Conservation (phyloP, 2,888 invertebrate species). For the Eremobia ochroleuca region DNA sequence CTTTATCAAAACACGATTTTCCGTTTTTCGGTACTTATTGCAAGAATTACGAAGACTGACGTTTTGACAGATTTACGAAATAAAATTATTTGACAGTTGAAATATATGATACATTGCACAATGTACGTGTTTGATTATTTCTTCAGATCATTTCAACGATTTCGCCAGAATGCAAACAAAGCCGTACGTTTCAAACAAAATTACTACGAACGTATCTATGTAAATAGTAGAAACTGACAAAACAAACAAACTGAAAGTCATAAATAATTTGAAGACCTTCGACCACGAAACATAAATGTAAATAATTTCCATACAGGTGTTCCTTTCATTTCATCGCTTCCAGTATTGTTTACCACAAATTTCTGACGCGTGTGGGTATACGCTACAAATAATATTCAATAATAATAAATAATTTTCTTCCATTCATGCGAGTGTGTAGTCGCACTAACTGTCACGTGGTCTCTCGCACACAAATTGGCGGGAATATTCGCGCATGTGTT, state of each 20-base stretch:
- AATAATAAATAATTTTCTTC: constrained; percentile 47
- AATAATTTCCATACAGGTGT: constrained; percentile 48
- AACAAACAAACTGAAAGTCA: constrained; percentile 31
- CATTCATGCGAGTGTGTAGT: constrained; percentile 73
- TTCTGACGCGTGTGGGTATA: no score
- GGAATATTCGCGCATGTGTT: constrained; percentile 66
- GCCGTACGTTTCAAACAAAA: constrained; percentile 19
- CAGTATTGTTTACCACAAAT: constrained; percentile 43
- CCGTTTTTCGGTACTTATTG: no score
- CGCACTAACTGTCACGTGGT: constrained; percentile 71
- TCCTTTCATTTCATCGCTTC: constrained; percentile 35
- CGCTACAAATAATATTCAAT: constrained; percentile 31
- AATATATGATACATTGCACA: background rate
- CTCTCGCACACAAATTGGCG: constrained; percentile 77
- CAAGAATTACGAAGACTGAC: background rate
- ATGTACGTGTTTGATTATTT: constrained; percentile 11
- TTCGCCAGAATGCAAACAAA: constrained; percentile 31
- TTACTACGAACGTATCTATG: constrained; percentile 20
- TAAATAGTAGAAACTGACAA: constrained; percentile 25
- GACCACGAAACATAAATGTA: constrained; percentile 30
- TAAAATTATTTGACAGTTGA: background rate
- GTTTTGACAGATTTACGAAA: background rate
- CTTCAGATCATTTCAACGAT: constrained; percentile 20
- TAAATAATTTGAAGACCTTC: constrained; percentile 51
- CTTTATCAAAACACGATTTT: background rate